A percentile compares a stretch with the other conserved stretches of the same genome.
These are phyloP conservation scores for Gallinago jamesoni DNA, from an alignment of 2,113 vertebrate genomes.

Conservation along the genomic window DNA sequence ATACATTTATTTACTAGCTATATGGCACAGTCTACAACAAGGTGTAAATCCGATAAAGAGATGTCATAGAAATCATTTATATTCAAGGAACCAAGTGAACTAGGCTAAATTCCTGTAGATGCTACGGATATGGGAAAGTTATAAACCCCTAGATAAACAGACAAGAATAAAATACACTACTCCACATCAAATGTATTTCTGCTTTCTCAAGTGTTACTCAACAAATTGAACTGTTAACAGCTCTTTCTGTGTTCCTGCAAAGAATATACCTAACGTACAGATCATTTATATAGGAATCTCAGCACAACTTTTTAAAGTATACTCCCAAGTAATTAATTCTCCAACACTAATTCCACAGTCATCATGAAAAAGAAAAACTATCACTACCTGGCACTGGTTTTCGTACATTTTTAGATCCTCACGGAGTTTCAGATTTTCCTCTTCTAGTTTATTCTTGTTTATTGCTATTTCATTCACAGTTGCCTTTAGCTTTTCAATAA, in stretches of 20 bases:
- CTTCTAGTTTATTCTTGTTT: constrained; percentile 70
- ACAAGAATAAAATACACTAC: background rate
- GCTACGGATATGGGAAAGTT: background rate
- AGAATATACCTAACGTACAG: background rate
- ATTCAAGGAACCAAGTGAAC: background rate
- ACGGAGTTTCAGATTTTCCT: constrained; percentile 76
- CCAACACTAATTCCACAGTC: background rate
- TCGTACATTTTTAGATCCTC: constrained; percentile 75
- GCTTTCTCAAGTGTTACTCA: background rate
- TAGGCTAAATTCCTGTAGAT: background rate
- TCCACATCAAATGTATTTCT: background rate
- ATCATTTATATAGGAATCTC: background rate
- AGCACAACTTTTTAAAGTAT: background rate
- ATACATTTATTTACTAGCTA: background rate
- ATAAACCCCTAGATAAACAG: background rate
- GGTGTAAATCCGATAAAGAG: background rate
- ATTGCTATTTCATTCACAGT: constrained; percentile 74
- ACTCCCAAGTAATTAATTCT: background rate
- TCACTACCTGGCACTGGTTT: constrained; percentile 74
- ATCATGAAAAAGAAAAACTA: background rate
- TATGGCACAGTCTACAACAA: background rate
- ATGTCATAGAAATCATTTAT: background rate
- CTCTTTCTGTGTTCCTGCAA: background rate
- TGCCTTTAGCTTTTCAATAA: constrained; percentile 74
- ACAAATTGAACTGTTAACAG: background rate